Conservation (phyloP, 2,888 invertebrate genomes). For the Phaonia tiefii region DNA sequence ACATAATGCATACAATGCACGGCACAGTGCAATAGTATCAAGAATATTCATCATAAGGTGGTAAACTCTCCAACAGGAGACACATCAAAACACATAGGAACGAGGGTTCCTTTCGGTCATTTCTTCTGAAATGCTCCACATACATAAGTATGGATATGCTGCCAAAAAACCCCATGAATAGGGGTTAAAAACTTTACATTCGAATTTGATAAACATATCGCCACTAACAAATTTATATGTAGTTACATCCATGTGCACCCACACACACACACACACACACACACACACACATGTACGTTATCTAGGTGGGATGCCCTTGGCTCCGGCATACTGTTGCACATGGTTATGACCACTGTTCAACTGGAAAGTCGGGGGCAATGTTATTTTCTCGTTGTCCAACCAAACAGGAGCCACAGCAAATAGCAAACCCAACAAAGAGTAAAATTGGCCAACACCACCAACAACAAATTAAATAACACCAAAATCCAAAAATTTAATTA, state of each 20-base stretch:
- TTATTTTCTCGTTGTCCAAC: background rate
- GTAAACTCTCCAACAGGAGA: too few relatives aligned
- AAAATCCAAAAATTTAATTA: slow-evolving; percentile 66
- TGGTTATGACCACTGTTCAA: background rate
- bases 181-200: slow-evolving; percentile 33
- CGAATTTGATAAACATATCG: slow-evolving; percentile 35
- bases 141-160: background rate
- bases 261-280: background rate
- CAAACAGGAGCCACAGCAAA: slow-evolving; percentile 8
- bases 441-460: slow-evolving; percentile 19
- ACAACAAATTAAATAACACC: slow-evolving; percentile 50
- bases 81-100: too few relatives aligned
- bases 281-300: background rate
- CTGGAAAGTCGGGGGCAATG: background rate
- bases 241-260: background rate
- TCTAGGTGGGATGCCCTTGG: background rate
- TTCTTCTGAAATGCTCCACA: slow-evolving; percentile 1
- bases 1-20: too few relatives aligned
- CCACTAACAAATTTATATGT: background rate
- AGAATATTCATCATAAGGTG: too few relatives aligned
- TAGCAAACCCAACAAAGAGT: background rate
- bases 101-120: too few relatives aligned
- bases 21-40: too few relatives aligned
- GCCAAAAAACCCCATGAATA: slow-evolving; percentile 22
- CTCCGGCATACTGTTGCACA: slow-evolving; percentile 24